These are phyloP conservation scores for Notothenia coriiceps DNA, from an alignment of 2,113 vertebrate species.

Conservation along the genomic window DNA sequence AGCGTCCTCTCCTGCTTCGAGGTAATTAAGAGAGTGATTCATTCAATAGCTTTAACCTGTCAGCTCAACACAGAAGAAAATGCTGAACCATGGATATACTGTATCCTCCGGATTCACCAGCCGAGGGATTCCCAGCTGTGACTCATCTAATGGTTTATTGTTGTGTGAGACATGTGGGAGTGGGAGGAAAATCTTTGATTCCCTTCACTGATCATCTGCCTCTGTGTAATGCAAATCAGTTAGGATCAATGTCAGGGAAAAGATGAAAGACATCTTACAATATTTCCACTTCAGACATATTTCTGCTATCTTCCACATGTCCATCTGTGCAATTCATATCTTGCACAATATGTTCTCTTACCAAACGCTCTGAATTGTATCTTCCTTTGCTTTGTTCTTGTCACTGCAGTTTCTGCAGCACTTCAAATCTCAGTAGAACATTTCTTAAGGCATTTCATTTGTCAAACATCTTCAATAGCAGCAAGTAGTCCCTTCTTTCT, in stretches of 20 bases:
- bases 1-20: neutral
- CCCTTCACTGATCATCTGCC: conserved; percentile 28
- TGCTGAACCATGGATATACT: conserved; percentile 19
- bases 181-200: conserved; percentile 44
- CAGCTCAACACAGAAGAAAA: conserved; percentile 26
- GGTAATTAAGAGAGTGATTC: conserved; percentile 24
- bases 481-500: neutral
- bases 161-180: conserved; percentile 30
- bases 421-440: neutral
- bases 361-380: neutral
- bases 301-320: neutral
- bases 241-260: conserved; percentile 22
- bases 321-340: neutral
- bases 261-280: conserved; percentile 6
- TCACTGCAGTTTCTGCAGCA: neutral
- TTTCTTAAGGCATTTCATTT: too few species aligned
- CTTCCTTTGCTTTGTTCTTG: neutral
- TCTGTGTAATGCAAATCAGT: conserved; percentile 19
- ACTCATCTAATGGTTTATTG: conserved; percentile 50
- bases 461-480: neutral
- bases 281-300: neutral
- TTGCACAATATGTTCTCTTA: neutral
- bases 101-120: conserved; percentile 16
- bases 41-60: conserved; percentile 32
- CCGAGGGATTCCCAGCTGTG: conserved; percentile 61